Conservation (phyloP, 1,140 invertebrate genomes). For the Nymphalis io region DNA sequence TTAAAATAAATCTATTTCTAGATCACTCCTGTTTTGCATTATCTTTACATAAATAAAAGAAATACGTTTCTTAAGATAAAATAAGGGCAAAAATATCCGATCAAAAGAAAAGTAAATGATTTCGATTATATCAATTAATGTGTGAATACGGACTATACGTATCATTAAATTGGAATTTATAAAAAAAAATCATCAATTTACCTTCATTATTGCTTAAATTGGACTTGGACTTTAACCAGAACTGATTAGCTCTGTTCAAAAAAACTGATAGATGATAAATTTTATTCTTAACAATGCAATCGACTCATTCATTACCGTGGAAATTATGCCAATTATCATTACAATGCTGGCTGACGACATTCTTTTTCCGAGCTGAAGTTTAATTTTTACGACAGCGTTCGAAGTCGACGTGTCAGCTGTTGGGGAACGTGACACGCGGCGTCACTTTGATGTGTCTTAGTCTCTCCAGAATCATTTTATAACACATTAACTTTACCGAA, state of each 20-base stretch:
- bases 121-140: not conserved
- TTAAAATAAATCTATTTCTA: constrained; percentile 55
- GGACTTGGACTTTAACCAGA: too few relatives aligned
- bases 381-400: constrained; percentile 58
- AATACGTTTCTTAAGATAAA: not conserved
- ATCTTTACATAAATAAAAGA: constrained; percentile 1
- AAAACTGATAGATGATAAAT: constrained; percentile 27
- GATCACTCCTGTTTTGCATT: constrained; percentile 22
- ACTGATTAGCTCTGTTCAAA: not conserved
- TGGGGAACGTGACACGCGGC: constrained; percentile 51
- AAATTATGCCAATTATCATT: constrained; percentile 38
- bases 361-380: constrained; percentile 46
- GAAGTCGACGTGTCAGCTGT: constrained; percentile 55
- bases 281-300: constrained; percentile 22
- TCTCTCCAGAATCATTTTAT: not conserved
- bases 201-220: constrained; percentile 3
- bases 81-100: not conserved
- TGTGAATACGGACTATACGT: not conserved
- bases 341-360: constrained; percentile 15
- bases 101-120: not conserved
- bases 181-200: not conserved
- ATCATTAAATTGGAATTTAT: not conserved
- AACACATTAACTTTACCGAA: too few relatives aligned
- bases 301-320: constrained; percentile 33
- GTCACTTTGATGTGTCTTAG: constrained; percentile 47